Evolutionary conservation across 2,888 invertebrate species (phyloP).

Genomic region (Watsonalla cultraria): DNA sequence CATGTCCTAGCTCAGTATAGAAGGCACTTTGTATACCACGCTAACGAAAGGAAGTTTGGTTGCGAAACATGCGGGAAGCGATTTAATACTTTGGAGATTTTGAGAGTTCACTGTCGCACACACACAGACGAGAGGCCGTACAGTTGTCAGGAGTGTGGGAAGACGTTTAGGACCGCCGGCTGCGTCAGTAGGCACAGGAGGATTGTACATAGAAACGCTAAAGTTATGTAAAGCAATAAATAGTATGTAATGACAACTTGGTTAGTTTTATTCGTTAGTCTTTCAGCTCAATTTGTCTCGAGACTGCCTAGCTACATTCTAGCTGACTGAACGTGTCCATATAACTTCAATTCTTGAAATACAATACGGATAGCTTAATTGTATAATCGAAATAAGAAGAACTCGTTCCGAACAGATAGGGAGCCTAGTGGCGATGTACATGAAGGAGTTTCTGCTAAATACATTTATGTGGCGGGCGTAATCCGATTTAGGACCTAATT

Average conservation of each 20-base stretch:
- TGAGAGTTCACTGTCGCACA: slow-evolving; percentile 67
- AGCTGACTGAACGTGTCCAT: too few species aligned
- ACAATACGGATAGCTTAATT: too few species aligned
- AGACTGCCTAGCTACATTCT: too few species aligned
- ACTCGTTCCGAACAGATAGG: too few species aligned
- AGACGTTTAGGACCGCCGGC: slow-evolving; percentile 69
- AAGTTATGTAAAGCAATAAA: slow-evolving; percentile 33
- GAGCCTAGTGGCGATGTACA: too few species aligned
- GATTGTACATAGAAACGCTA: slow-evolving; percentile 56
- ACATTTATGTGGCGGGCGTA: too few species aligned
- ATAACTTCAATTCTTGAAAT: too few species aligned
- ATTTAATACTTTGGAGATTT: slow-evolving; percentile 73
- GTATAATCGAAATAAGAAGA: too few species aligned
- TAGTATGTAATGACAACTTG: slow-evolving; percentile 6
- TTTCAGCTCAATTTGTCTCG: too few species aligned
- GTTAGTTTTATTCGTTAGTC: slow-evolving; percentile 18
- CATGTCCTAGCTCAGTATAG: slow-evolving; percentile 70
- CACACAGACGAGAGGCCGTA: slow-evolving; percentile 72
- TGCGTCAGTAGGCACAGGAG: slow-evolving; percentile 68
- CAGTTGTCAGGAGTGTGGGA: slow-evolving; percentile 66
- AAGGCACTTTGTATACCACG: slow-evolving; percentile 73
- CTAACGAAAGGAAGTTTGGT: slow-evolving; percentile 70
- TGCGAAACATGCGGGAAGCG: slow-evolving; percentile 76
- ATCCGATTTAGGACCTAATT: too few species aligned
- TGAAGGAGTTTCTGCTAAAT: too few species aligned